Evolutionary conservation across 1,140 invertebrate species (phyloP).

Genomic region (Cotesia typhae): DNA sequence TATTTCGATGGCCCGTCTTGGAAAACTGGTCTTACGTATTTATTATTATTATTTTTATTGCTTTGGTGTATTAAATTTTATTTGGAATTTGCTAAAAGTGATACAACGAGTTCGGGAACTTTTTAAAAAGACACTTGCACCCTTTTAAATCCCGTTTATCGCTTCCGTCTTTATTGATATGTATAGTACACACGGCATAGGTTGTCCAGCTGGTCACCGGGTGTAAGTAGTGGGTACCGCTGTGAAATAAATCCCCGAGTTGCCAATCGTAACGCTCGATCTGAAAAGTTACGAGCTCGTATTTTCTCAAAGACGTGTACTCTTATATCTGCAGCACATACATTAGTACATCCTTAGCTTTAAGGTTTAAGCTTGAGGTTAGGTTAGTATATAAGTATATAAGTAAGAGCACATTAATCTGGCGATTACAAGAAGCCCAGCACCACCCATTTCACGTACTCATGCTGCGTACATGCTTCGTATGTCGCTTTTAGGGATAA

Average conservation of each 20-base stretch:
- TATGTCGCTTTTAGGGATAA: conserved; percentile 48
- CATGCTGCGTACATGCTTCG: conserved; percentile 54
- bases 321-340: not conserved
- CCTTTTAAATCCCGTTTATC: conserved; percentile 6
- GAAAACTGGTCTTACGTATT: conserved; percentile 49
- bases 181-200: not conserved
- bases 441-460: conserved; percentile 62
- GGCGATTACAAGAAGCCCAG: conserved; percentile 62
- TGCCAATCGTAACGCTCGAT: conserved; percentile 1
- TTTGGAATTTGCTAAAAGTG: no score
- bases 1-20: conserved; percentile 42
- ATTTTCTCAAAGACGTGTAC: not conserved
- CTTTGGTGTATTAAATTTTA: no score
- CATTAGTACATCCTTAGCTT: conserved; percentile 3
- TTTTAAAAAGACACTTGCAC: conserved; percentile 9
- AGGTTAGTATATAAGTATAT: no score
- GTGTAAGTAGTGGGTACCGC: conserved; percentile 32
- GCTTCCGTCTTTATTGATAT: not conserved
- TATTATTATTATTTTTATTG: conserved; percentile 13
- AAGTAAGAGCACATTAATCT: conserved; percentile 61
- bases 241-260: conserved; percentile 36
- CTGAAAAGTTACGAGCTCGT: conserved; percentile 12
- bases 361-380: no score
- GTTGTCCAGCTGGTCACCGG: conserved; percentile 29
- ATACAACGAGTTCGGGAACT: not conserved